A percentile compares a stretch with the other conserved stretches of the same genome.
Evolutionary conservation across 2,113 vertebrate genomes (phyloP).

Genomic region (Hippocampus mohnikei): DNA sequence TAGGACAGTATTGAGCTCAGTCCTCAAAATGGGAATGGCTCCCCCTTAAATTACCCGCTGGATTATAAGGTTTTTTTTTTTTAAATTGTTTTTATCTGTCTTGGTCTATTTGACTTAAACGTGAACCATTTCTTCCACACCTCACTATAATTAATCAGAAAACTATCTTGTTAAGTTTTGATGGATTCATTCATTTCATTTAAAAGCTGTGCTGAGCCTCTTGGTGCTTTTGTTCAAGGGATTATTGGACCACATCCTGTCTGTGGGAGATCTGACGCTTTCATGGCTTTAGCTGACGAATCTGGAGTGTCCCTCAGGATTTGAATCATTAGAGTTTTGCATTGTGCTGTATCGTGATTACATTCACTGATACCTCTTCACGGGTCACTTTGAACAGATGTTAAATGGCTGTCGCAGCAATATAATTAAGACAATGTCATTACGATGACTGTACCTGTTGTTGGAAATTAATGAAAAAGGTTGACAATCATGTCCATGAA

Average conservation of each 20-base stretch:
- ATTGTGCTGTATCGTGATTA: background rate
- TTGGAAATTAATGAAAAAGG: background rate
- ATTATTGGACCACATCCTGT: background rate
- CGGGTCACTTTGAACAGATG: background rate
- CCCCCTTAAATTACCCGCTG: background rate
- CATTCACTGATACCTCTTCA: background rate
- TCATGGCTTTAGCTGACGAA: background rate
- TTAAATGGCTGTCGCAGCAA: background rate
- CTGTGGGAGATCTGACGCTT: background rate
- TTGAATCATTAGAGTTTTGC: background rate
- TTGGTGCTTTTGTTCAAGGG: background rate
- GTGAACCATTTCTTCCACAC: background rate
- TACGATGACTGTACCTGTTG: background rate
- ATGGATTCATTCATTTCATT: background rate
- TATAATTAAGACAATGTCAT: background rate
- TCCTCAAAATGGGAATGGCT: background rate
- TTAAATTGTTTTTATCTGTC: background rate
- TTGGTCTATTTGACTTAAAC: background rate
- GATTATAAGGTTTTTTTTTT: background rate
- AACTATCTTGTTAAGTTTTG: background rate
- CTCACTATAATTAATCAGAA: background rate
- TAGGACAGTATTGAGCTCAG: too few species aligned
- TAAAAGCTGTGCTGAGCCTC: background rate
- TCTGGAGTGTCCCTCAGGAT: background rate
- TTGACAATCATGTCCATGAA: background rate